phyloP scores from a whole-genome alignment of 2,113 vertebrate genomes.

The Cyanistes caeruleus region DNA sequence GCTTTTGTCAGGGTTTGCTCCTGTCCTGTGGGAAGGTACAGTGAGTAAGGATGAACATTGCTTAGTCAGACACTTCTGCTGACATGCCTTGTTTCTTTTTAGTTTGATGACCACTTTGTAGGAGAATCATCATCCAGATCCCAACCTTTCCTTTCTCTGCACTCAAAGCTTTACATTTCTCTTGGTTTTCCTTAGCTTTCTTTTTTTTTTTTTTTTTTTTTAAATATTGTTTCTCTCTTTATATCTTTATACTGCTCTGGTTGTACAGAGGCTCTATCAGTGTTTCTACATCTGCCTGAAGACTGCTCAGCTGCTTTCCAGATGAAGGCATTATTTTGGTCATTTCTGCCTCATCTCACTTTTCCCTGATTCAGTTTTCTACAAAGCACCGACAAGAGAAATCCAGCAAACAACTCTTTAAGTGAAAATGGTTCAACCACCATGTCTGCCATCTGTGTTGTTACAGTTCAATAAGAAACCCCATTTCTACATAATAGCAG shows the following conservation, averaged over 20 bases:
- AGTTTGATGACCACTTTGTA: not conserved
- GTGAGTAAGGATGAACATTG: not conserved
- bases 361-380: not conserved
- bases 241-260: not conserved
- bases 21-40: not conserved
- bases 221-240: not conserved
- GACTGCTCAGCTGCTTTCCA: not conserved
- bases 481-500: not conserved
- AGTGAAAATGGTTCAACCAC: not conserved
- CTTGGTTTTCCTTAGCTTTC: not conserved
- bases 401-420: not conserved
- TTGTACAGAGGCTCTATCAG: not conserved
- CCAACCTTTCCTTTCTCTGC: not conserved
- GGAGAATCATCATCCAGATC: not conserved
- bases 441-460: not conserved
- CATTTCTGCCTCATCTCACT: not conserved
- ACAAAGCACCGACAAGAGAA: not conserved
- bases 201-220: too few relatives aligned
- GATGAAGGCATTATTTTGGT: not conserved
- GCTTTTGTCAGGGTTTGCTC: not conserved
- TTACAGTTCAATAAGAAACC: not conserved
- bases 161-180: not conserved
- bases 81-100: not conserved
- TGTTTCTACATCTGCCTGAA: not conserved
- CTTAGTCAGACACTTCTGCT: not conserved